A percentile compares a stretch with the other conserved stretches of the same genome.
Conservation (phyloP, 2,888 invertebrate genomes). For the Selenia dentaria region DNA sequence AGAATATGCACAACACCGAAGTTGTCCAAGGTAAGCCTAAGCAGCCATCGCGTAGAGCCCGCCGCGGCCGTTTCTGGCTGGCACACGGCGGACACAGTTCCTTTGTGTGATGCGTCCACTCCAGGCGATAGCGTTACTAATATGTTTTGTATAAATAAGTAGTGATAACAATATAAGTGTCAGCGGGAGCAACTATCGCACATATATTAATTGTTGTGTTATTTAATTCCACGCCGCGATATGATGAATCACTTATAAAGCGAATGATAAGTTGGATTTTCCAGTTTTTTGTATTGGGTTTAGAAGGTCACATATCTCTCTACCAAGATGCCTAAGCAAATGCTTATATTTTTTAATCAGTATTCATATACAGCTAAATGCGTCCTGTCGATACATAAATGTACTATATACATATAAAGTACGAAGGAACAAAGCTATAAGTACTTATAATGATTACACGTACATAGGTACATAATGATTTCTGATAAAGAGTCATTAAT, state of each 20-base stretch:
- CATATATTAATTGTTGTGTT: background rate
- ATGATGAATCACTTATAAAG: background rate
- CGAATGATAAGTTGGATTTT: background rate
- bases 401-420: too few species aligned
- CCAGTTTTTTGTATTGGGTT: background rate
- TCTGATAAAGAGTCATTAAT: background rate
- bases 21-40: slow-evolving; percentile 68
- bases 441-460: too few species aligned
- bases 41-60: background rate
- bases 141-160: background rate
- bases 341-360: too few species aligned
- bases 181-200: background rate
- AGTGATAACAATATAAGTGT: background rate
- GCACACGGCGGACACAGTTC: background rate
- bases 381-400: too few species aligned
- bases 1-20: slow-evolving; percentile 68
- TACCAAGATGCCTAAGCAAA: background rate
- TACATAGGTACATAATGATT: background rate
- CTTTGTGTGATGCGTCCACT: background rate
- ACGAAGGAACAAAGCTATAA: too few species aligned
- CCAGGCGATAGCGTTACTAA: too few species aligned
- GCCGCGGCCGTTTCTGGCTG: background rate
- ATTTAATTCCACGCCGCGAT: background rate
- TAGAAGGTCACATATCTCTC: background rate
- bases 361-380: too few species aligned